phyloP scores from a whole-genome alignment of 23 tunicate species.

The Trididemnum nubilum region DNA sequence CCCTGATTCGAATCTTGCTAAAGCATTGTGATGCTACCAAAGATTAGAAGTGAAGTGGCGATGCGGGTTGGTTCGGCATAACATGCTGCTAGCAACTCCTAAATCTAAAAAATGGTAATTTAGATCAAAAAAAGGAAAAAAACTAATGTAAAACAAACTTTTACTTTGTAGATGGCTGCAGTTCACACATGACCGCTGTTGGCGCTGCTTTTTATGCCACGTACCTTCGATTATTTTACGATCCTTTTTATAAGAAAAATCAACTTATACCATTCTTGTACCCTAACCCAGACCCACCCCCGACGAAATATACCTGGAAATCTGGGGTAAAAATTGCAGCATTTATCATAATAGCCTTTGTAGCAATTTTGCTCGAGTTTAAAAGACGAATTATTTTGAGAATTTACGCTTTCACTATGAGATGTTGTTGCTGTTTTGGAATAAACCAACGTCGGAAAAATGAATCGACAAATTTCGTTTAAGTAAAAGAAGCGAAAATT shows the following conservation, averaged over 20 bases:
- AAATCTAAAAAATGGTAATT: too few species aligned
- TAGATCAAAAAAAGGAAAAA: too few species aligned
- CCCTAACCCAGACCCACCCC: not conserved
- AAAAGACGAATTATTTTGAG: not conserved
- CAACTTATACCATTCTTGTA: conserved; percentile 31
- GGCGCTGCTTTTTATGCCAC: conserved; percentile 65
- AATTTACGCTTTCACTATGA: not conserved
- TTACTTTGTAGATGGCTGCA: conserved; percentile 54
- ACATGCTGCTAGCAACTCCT: too few species aligned
- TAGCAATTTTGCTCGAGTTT: not conserved
- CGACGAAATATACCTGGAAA: not conserved
- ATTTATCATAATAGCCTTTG: not conserved
- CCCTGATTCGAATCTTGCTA: too few species aligned
- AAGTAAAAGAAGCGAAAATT: too few species aligned
- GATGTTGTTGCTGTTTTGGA: not conserved
- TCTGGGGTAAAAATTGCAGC: not conserved
- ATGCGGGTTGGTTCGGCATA: too few species aligned
- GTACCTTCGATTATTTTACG: conserved; percentile 52
- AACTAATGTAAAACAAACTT: too few species aligned
- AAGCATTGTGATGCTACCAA: too few species aligned
- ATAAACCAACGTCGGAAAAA: too few species aligned
- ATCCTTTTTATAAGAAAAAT: conserved; percentile 36
- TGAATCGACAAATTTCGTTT: too few species aligned
- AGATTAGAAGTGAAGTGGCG: too few species aligned
- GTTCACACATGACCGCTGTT: conserved; percentile 63